Evolutionary conservation across 2,797 vertebrate species (phyloP).

Genomic region (Zalophus californianus): DNA sequence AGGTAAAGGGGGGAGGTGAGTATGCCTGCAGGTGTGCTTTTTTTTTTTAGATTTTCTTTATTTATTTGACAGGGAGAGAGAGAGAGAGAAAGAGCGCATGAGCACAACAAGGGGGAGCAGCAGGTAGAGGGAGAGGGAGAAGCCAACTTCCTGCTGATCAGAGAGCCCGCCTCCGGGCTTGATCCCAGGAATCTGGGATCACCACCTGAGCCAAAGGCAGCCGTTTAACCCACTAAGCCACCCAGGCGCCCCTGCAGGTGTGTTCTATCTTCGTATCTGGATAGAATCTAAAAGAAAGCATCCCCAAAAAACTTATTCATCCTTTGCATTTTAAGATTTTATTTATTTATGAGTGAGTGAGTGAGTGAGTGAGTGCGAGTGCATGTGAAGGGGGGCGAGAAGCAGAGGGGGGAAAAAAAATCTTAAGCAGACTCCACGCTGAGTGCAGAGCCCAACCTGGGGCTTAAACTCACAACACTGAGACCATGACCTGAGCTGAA

Average conservation of each 20-base stretch:
- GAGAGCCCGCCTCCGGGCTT: no score
- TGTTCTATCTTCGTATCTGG: neutral
- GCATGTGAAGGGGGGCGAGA: neutral
- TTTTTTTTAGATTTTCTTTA: neutral
- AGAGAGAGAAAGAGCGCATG: neutral
- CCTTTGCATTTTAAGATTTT: neutral
- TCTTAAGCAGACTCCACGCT: neutral
- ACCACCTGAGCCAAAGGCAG: no score
- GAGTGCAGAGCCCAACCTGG: neutral
- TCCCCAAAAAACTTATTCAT: neutral
- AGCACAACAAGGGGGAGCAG: neutral
- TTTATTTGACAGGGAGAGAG: neutral
- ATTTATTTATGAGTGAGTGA: neutral
- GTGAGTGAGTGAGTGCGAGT: neutral
- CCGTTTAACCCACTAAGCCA: no score
- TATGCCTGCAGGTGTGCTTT: neutral
- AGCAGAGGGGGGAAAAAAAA: neutral
- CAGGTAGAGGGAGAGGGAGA: no score
- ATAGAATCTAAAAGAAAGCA: neutral
- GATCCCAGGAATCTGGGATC: no score
- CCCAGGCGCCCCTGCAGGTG: no score
- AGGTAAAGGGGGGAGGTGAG: neutral
- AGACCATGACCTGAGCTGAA: neutral
- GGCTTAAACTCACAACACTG: neutral
- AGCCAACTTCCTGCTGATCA: no score